Evolutionary conservation across 1,140 invertebrate genomes (phyloP), one percentile per base, ranked within the genome.

Genomic region (Sminthurides bifidus): DNA sequence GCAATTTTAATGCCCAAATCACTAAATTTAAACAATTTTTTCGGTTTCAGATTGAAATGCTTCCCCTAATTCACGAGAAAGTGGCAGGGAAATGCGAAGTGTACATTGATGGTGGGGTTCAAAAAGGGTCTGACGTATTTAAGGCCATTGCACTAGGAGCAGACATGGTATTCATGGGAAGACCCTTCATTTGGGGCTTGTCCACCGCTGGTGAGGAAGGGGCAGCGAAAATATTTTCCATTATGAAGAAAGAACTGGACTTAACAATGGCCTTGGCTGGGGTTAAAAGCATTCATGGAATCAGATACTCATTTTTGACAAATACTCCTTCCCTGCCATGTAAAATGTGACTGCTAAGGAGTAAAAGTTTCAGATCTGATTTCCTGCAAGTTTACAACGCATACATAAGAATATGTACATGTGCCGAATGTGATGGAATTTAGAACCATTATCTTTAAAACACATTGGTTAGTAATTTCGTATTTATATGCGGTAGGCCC

Each of bases 101-200:
- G 24, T 93, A 87, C 71, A 67, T 95, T 58, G 92, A 95, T 68
- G 88, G 92, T 6, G 92, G 92, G 14, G 74, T 95, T 4, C 76
- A 78, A n/a, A 79, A 81, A 66, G 92, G 91, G 5, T 85, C 84
- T 29, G 90, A 95, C 72, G 80, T 93, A 1, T 83, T 93, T 43
- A 94, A 93, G 73, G 90, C 91, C 8, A 67, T 96, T 26, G 89
- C 89, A 1, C 70, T 95, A 3, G 92, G 92, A 5, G 92, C 92
- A 1, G 83, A 80, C 76, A 85, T 87, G 60, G 60, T 63, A 14
- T 56, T 56, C 26, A 21, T 41, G 4, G 92, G 90, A 3, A 76
- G 92, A 58, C 89, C 92, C 0, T 78, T 85, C 35, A 60, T 96
- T 0, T 95, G 88, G 85, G 92, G 88, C 2, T 69, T 96, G 15